Evolutionary conservation across 2,797 vertebrate species (phyloP).

Genomic region (Acridotheres tristis): DNA sequence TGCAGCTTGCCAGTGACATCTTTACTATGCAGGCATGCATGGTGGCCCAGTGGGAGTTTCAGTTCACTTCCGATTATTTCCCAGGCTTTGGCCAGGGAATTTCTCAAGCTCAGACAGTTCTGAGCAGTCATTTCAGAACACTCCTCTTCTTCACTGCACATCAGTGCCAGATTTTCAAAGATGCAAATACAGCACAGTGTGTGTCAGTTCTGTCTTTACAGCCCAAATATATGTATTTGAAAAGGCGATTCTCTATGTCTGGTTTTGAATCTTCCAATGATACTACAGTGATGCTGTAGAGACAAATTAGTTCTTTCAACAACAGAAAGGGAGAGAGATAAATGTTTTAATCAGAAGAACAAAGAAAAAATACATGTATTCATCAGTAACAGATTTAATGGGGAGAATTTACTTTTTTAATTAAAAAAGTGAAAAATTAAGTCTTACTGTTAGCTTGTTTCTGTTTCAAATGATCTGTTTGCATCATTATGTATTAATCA

Average conservation of each 20-base stretch:
- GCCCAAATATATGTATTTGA: neutral
- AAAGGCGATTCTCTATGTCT: neutral
- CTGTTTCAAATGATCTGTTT: constrained; percentile 7
- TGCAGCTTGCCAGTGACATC: neutral
- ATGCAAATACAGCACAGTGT: neutral
- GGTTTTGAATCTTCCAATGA: neutral
- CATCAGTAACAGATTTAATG: neutral
- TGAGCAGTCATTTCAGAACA: neutral
- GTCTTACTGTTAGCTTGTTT: constrained; percentile 15
- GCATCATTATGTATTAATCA: constrained; percentile 48
- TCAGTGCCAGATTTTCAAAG: neutral
- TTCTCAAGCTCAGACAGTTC: constrained; percentile 31
- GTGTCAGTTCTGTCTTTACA: neutral
- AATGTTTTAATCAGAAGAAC: constrained; percentile 59
- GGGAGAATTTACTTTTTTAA: constrained; percentile 36
- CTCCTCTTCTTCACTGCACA: neutral
- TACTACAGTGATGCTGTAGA: neutral
- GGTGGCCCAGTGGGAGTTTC: constrained; percentile 15
- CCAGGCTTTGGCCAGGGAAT: constrained; percentile 28
- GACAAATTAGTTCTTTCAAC: constrained; percentile 5
- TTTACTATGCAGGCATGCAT: neutral
- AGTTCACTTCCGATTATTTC: constrained; percentile 34
- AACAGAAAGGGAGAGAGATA: neutral
- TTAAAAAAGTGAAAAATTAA: constrained; percentile 58
- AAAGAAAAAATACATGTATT: neutral